Evolutionary conservation across 1,140 invertebrate species (phyloP).

Genomic region (Centruroides vittatus): DNA sequence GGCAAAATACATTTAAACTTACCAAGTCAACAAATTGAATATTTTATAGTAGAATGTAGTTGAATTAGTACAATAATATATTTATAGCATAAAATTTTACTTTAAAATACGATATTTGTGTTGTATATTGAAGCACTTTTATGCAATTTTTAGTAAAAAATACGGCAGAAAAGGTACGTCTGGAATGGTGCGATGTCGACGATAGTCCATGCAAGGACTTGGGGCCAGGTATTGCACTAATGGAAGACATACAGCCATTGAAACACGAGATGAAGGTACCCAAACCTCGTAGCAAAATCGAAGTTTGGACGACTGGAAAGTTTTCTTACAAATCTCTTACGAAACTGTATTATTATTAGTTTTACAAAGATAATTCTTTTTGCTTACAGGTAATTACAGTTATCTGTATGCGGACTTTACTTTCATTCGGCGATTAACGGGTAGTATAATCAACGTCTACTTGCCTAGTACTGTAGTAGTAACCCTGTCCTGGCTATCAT

Average conservation of each 20-base stretch:
- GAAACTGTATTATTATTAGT: background rate
- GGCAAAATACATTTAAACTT: no score
- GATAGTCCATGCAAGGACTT: background rate
- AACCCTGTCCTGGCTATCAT: conserved; percentile 23
- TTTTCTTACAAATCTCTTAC: background rate
- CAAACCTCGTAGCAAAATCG: background rate
- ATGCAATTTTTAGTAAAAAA: background rate
- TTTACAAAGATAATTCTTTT: background rate
- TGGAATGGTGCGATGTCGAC: background rate
- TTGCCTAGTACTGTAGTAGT: conserved; percentile 18
- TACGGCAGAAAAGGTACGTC: background rate
- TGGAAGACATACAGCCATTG: conserved; percentile 5
- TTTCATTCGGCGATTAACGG: conserved; percentile 14
- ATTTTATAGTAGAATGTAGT: no score
- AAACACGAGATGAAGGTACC: conserved; percentile 3
- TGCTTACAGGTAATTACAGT: conserved; percentile 10
- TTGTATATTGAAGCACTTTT: no score
- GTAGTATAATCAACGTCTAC: conserved; percentile 15
- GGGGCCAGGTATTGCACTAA: background rate
- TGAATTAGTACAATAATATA: no score
- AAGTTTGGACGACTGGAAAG: conserved; percentile 9
- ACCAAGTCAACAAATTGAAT: no score
- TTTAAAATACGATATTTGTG: no score
- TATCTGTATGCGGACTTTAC: conserved; percentile 17
- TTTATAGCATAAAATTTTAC: no score